Conservation (phyloP, 2,888 invertebrate genomes). For the Phortica okadai region DNA sequence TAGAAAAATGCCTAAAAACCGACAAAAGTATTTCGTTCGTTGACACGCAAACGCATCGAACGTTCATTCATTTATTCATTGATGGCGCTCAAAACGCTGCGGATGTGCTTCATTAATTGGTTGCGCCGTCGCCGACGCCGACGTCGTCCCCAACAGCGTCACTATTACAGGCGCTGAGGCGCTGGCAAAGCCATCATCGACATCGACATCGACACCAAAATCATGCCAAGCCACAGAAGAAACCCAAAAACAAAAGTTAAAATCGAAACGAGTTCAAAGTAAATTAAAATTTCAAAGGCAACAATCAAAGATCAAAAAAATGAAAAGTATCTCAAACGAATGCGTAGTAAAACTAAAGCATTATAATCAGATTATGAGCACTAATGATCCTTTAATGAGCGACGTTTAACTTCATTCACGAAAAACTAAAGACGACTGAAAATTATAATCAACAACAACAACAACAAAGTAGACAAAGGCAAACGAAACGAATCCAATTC, state of each 20-base stretch:
- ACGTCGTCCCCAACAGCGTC: background rate
- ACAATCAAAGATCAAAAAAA: constrained; percentile 58
- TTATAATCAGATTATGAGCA: constrained; percentile 76
- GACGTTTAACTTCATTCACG: constrained; percentile 65
- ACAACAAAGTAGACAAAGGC: background rate
- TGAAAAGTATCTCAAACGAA: constrained; percentile 51
- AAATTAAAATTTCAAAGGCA: background rate
- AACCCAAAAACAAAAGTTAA: background rate
- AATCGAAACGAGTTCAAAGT: constrained; percentile 23
- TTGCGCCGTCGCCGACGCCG: constrained; percentile 2
- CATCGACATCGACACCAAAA: background rate
- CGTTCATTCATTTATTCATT: background rate
- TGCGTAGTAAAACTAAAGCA: constrained; percentile 66
- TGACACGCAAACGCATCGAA: constrained; percentile 38
- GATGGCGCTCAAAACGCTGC: constrained; percentile 3
- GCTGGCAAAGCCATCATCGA: background rate
- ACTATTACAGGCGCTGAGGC: too few species aligned
- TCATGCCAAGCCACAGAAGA: too few species aligned
- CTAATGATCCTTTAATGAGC: constrained; percentile 76
- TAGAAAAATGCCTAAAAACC: constrained; percentile 29
- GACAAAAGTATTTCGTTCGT: constrained; percentile 37
- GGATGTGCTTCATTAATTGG: constrained; percentile 71
- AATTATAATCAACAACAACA: background rate
- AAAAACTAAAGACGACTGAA: constrained; percentile 1
- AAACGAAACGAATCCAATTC: constrained; percentile 19